Conservation (phyloP, 2,797 vertebrate genomes). For the Phoebastria nigripes region DNA sequence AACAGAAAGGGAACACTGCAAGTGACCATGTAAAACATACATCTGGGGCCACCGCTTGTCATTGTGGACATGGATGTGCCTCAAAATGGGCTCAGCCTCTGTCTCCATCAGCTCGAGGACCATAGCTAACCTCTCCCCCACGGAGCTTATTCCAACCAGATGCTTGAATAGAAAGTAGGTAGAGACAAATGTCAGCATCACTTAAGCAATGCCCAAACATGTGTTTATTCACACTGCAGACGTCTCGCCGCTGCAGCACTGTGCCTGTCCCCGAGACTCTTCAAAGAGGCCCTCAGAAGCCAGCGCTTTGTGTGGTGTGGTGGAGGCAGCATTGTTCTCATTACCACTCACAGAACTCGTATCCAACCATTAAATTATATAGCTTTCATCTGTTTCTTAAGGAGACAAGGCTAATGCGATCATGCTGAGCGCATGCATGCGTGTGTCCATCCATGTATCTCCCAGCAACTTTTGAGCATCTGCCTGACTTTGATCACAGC, state of each 20-base stretch:
- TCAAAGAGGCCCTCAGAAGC: slow-evolving; percentile 34
- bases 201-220: not conserved
- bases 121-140: not conserved
- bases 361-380: slow-evolving; percentile 33
- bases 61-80: not conserved
- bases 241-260: not conserved
- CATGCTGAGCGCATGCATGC: not conserved
- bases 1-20: not conserved
- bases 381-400: slow-evolving; percentile 48
- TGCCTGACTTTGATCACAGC: not conserved
- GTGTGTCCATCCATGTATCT: not conserved
- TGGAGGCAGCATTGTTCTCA: slow-evolving; percentile 21
- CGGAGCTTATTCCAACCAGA: not conserved
- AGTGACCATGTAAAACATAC: not conserved
- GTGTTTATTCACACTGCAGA: not conserved
- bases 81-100: not conserved
- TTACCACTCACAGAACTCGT: not conserved
- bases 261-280: not conserved
- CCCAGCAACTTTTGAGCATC: not conserved
- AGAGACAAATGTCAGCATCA: not conserved
- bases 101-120: not conserved
- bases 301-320: slow-evolving; percentile 37
- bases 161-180: not conserved
- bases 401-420: slow-evolving; percentile 10
- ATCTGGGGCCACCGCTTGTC: not conserved